Evolutionary conservation across 2,797 vertebrate genomes (phyloP).

Genomic region (Buphagus erythrorhynchus): DNA sequence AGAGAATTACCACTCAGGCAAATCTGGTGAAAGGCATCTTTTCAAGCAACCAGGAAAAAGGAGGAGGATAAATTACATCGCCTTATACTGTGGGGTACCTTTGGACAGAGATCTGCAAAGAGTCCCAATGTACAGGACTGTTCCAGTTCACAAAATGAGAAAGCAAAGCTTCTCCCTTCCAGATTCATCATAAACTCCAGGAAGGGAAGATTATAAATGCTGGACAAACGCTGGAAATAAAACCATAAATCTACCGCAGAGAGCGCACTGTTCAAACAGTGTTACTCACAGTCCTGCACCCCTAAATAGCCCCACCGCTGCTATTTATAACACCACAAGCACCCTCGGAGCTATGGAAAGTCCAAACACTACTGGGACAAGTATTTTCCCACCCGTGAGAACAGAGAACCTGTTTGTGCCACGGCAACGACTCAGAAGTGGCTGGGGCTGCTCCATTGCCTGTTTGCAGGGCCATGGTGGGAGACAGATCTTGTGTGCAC

Average conservation of each 20-base stretch:
- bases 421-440: background rate
- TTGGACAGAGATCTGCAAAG: background rate
- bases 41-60: background rate
- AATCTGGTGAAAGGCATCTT: background rate
- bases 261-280: background rate
- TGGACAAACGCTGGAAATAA: background rate
- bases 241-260: constrained; percentile 1
- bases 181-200: background rate
- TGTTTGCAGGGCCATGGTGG: background rate
- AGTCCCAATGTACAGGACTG: background rate
- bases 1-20: background rate
- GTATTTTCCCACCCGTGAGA: constrained; percentile 50
- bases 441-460: background rate
- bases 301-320: background rate
- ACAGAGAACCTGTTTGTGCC: constrained; percentile 54
- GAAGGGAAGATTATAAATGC: background rate
- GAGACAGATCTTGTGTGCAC: background rate
- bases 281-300: constrained; percentile 39
- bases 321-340: constrained; percentile 39
- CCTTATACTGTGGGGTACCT: fast-evolving
- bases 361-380: constrained; percentile 11
- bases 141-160: background rate
- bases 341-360: constrained; percentile 18
- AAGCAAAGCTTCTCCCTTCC: background rate
- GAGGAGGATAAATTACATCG: background rate